Base-by-base conservation (phyloP, 2,113 vertebrate genomes). In the Acrocephalus arundinaceus region DNA sequence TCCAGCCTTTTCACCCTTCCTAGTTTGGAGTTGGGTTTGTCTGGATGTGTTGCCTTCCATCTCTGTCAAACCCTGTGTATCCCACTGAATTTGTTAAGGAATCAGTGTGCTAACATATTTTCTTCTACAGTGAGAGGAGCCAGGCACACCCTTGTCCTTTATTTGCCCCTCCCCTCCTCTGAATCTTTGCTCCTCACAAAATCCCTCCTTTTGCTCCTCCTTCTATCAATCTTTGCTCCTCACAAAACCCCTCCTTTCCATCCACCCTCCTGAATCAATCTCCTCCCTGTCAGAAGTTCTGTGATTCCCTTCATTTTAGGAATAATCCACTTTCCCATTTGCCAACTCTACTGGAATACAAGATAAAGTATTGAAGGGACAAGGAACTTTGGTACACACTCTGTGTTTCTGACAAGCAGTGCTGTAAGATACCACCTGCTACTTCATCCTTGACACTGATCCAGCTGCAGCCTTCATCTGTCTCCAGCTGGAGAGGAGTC, bases 391-490 rank as follows among this genome's bases (percentile, higher is more conserved):
- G 68, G 28, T 20, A n/a, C 4, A 6, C 41, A 11, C n/a, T 71
- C 28, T 57, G 4, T 35, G 3, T 35, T 66, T 87, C 33, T 75
- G 48, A 46, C 43, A 49, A 67, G 62, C 48, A 63, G 1, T 33
- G 66, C 17, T 9, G 1, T 30, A 28, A 87, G 54, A 48, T 30
- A 27, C 23, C 98, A 99, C 99, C 99, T 98, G 98, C 97, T 54
- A 99, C 98, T 90, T 98, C 97, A 3, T 98, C 98, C 45, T 93
- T 97, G 57, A 98, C 97, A 33, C 98, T 98, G 59, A 97, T 97
- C 99, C 99, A 99, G 96, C 97, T 98, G 89, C 99, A 99, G 75
- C 98, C 98, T 93, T 98, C 97, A 16, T 96, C 92, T 10, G 87
- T 70, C 5, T 96, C 61, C 1, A 92, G 4, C 74, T 63, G 95